Percentiles rank a stretch among this genome's conserved stretches.
These are phyloP conservation scores for Aproaerema taeniolella DNA, from an alignment of 2,888 invertebrate species.

Conservation along the genomic window DNA sequence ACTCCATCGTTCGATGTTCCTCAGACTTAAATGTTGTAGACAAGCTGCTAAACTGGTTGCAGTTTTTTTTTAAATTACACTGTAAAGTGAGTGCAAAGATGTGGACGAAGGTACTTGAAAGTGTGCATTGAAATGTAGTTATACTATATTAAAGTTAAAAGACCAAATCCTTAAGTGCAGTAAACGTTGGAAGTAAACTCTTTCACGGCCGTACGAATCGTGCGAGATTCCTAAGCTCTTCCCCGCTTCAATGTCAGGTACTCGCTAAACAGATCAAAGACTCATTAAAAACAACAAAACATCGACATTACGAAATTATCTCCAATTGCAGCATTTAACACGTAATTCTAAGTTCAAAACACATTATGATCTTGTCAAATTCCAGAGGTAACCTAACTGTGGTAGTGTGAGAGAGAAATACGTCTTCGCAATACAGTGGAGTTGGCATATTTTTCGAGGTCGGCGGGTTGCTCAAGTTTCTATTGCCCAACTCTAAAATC, in stretches of 20 bases:
- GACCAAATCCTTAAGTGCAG: too few relatives aligned
- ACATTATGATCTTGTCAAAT: conserved; percentile 2
- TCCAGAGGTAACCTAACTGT: neutral
- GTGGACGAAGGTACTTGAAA: too few relatives aligned
- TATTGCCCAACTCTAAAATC: conserved; percentile 30
- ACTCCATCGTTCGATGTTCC: too few relatives aligned
- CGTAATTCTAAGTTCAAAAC: neutral
- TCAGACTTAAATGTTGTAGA: too few relatives aligned
- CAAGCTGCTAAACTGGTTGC: too few relatives aligned
- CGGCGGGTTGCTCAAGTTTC: conserved; percentile 36
- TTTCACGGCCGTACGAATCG: too few relatives aligned
- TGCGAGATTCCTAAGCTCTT: conserved; percentile 5
- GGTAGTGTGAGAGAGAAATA: too few relatives aligned
- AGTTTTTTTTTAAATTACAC: too few relatives aligned
- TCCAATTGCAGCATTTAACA: conserved; percentile 6
- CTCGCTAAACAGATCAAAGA: neutral
- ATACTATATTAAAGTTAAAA: too few relatives aligned
- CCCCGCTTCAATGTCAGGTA: neutral
- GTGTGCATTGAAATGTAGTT: too few relatives aligned
- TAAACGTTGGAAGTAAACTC: too few relatives aligned
- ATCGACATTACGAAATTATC: conserved; percentile 4
- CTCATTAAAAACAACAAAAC: conserved; percentile 2
- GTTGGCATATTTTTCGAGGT: conserved; percentile 35
- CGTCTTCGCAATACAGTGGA: conserved; percentile 25
- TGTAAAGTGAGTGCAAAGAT: too few relatives aligned